Conservation (phyloP, 1,140 invertebrate genomes). For the Orchestia grillus region DNA sequence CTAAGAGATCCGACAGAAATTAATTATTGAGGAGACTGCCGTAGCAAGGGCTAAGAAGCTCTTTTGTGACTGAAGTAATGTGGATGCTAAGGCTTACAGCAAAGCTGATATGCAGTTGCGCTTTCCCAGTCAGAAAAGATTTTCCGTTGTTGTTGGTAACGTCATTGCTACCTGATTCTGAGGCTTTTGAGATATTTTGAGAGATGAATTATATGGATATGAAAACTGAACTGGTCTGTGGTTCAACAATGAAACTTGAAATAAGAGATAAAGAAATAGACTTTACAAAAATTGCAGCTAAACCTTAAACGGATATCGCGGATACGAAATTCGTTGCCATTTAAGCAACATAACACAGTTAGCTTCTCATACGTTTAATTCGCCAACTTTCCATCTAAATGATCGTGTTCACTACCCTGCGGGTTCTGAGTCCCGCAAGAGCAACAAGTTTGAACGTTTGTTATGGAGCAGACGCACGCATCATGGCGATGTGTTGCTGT, state of each 20-base stretch:
- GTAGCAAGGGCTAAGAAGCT: background rate
- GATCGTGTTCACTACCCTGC: background rate
- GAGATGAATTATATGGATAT: too few relatives aligned
- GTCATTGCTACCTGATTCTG: background rate
- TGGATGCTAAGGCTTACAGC: background rate
- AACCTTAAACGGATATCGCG: background rate
- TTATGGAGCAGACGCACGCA: background rate
- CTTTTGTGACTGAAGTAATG: background rate
- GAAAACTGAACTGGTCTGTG: background rate
- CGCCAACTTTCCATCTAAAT: too few relatives aligned
- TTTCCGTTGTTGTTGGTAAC: background rate
- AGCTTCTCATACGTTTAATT: background rate
- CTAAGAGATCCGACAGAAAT: background rate
- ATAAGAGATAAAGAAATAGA: background rate
- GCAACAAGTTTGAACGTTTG: background rate
- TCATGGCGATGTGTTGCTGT: too few relatives aligned
- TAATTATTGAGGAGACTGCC: background rate
- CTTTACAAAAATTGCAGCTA: background rate
- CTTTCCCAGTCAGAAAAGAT: too few relatives aligned
- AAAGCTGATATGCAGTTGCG: background rate
- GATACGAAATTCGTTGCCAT: background rate
- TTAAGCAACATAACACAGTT: background rate
- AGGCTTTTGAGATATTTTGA: background rate
- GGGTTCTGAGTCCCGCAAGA: too few relatives aligned
- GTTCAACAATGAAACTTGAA: background rate